Base-by-base conservation (phyloP, 2,888 invertebrate genomes). In the Agrilus cyanescens region DNA sequence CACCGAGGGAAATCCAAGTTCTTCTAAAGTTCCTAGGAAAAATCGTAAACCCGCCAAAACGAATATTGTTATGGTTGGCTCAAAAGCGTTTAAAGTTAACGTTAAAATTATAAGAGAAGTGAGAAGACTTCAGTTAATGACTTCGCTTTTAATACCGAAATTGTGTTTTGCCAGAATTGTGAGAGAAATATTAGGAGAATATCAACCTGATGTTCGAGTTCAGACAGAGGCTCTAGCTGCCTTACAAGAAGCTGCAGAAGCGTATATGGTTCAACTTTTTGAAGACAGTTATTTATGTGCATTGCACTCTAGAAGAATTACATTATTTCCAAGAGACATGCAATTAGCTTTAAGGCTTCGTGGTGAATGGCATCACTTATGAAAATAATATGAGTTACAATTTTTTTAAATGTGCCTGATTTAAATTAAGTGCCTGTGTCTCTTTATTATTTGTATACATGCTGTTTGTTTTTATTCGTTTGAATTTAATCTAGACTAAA, bases 211-310 rank as follows among this genome's bases (percentile, higher is more conserved):
- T 7, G 7, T 31, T 4, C 37, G 59, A 44, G 60, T 73, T 36
- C 67, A 71, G 40, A 3, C 31, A 0, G 20, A 48, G 1, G 71
- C 72, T 1, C 35, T 74, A 7, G 57, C 62, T 46, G 72, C 71
- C 0, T 41, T 74, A 29, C 74, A 73, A 50, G 66, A 66, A 47
- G 57, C 73, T 2, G 38, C 61, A 1, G 74, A 74, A 57, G 59
- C 67, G 49, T 73, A 70, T 45, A 6, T 73, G 8, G 62, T 65
- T 1, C 68, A 69, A 48, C 64, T 68, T 31, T 68, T 74, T 25
- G 63, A 71, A 47, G 73, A 74, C 50, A 57, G 68, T 2, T 53
- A 67, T 31, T 42, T 67, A 37, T 57, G 71, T 12, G 55, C 70
- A 0, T 41, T 61, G 3, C 72, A 72, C 49, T 64, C 69, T 0